These are phyloP conservation scores for Myiozetetes cayanensis DNA, from an alignment of 2,113 vertebrate species.

Conservation along the genomic window DNA sequence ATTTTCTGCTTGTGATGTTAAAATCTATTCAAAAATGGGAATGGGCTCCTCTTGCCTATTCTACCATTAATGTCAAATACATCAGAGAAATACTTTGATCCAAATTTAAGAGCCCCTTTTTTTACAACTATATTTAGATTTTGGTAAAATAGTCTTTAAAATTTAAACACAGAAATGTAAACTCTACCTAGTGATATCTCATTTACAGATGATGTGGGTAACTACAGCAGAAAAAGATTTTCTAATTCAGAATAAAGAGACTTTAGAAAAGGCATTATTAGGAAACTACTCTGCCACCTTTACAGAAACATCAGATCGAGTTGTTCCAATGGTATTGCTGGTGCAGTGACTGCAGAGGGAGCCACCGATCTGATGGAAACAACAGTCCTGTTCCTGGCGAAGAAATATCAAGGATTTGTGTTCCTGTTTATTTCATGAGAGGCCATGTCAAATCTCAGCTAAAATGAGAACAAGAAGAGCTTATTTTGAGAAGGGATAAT, in stretches of 20 bases:
- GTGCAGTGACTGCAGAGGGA: constrained; percentile 42
- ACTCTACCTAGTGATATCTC: neutral
- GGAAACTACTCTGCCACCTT: neutral
- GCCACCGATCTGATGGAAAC: neutral
- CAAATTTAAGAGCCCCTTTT: neutral
- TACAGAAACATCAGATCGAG: accelerated
- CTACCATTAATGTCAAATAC: neutral
- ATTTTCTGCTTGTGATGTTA: neutral
- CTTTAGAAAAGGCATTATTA: neutral
- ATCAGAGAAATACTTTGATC: neutral
- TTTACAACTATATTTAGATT: neutral
- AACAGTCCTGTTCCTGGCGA: accelerated
- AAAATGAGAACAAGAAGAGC: neutral
- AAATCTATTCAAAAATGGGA: neutral
- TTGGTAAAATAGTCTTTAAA: neutral
- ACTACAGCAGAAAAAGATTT: neutral
- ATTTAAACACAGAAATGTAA: neutral
- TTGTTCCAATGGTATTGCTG: neutral
- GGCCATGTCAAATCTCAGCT: neutral
- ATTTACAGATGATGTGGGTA: neutral
- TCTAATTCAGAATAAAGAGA: neutral
- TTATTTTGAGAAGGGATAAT: neutral
- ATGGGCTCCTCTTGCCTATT: neutral
- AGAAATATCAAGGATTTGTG: neutral
- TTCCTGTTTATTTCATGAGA: neutral